These are phyloP conservation scores for Lithophane socia DNA, from an alignment of 2,888 invertebrate species.

Conservation along the genomic window DNA sequence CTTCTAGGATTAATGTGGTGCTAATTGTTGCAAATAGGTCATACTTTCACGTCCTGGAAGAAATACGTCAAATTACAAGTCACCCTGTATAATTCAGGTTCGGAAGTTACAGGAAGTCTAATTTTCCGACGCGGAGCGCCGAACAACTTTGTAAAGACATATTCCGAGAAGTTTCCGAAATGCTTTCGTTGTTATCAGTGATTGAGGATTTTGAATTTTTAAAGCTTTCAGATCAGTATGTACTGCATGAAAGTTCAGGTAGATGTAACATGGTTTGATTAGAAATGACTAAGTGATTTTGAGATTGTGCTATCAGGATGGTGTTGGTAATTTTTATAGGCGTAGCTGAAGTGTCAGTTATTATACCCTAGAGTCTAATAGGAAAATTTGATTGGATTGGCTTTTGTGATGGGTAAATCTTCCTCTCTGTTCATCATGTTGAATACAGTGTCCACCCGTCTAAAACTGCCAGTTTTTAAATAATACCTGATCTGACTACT, in stretches of 20 bases:
- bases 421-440: background rate
- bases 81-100: constrained; percentile 37
- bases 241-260: constrained; percentile 15
- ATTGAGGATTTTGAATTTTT: constrained; percentile 38
- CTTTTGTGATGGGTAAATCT: background rate
- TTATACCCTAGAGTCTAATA: background rate
- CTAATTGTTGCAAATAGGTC: background rate
- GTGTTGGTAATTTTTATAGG: background rate
- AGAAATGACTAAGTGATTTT: constrained; percentile 15
- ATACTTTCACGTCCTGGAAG: background rate
- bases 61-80: background rate
- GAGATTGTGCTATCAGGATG: background rate
- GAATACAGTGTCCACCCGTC: background rate
- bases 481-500: background rate
- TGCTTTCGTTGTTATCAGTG: constrained; percentile 39
- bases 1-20: background rate
- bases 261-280: constrained; percentile 14
- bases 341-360: background rate
- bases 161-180: constrained; percentile 31
- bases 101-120: constrained; percentile 36
- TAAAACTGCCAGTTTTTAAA: background rate
- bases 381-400: background rate
- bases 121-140: constrained; percentile 30
- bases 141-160: constrained; percentile 39
- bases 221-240: constrained; percentile 15